phyloP scores from a whole-genome alignment of 1,140 invertebrate species.

The Platyscapa corneri region DNA sequence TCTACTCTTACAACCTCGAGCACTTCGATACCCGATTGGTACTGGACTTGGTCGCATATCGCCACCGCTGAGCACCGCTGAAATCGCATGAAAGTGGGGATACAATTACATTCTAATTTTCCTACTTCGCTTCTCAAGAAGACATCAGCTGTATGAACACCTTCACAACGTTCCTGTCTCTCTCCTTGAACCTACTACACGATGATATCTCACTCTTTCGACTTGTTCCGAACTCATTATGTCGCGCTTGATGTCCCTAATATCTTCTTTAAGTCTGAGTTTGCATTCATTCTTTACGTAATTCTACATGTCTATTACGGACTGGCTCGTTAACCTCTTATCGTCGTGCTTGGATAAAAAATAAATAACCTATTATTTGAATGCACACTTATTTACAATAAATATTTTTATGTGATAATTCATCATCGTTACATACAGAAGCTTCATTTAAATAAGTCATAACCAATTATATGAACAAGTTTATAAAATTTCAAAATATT shows the following conservation, averaged over 20 bases:
- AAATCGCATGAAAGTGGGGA: neutral
- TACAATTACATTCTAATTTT: slow-evolving; percentile 13
- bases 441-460: too few relatives aligned
- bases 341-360: neutral
- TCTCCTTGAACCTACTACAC: neutral
- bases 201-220: too few relatives aligned
- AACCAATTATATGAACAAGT: too few relatives aligned
- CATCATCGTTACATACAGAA: too few relatives aligned
- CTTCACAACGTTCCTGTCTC: neutral
- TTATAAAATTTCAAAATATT: too few relatives aligned
- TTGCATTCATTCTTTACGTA: neutral
- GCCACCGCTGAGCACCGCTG: neutral
- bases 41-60: neutral
- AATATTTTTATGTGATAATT: too few relatives aligned
- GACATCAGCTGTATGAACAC: neutral
- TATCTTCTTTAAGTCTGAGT: neutral
- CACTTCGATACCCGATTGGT: neutral
- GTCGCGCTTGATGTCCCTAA: too few relatives aligned
- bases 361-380: neutral
- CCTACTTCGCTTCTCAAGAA: neutral
- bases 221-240: too few relatives aligned
- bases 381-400: too few relatives aligned
- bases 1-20: neutral
- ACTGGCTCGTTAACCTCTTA: neutral
- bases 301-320: too few relatives aligned